Evolutionary conservation across 2,888 invertebrate genomes (phyloP).

Genomic region (Margaritifera margaritifera): DNA sequence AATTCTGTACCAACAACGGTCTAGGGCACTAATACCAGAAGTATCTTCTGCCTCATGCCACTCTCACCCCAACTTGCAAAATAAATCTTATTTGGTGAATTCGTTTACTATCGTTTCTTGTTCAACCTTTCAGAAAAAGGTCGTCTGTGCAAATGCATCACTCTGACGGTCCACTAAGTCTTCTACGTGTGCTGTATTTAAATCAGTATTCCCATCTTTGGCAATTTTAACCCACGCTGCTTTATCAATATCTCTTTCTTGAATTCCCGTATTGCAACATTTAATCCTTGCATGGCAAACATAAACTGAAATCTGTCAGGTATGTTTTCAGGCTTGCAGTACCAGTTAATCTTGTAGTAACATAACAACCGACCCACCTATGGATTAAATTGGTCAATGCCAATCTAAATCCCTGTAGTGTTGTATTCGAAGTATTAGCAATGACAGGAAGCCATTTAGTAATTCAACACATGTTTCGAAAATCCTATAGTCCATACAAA

Average conservation of each 20-base stretch:
- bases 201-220: not conserved
- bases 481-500: too few species aligned
- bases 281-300: conserved; percentile 9
- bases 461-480: too few species aligned
- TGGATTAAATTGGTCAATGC: not conserved
- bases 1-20: conserved; percentile 2
- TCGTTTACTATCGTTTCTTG: too few species aligned
- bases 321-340: conserved; percentile 17
- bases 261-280: conserved; percentile 18
- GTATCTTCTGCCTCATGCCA: conserved; percentile 17
- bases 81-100: conserved; percentile 4
- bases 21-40: conserved; percentile 1
- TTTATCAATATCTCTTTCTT: conserved; percentile 5
- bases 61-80: too few species aligned
- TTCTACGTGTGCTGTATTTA: conserved; percentile 6
- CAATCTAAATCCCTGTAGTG: too few species aligned
- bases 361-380: not conserved
- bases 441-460: too few species aligned
- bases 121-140: conserved; percentile 7
- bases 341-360: conserved; percentile 16
- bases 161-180: conserved; percentile 11
- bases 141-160: conserved; percentile 8
- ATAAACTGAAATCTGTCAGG: conserved; percentile 1
- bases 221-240: conserved; percentile 22
- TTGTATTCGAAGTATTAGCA: too few species aligned